Conservation (phyloP, 2,113 vertebrate species). For the Tyto alba region DNA sequence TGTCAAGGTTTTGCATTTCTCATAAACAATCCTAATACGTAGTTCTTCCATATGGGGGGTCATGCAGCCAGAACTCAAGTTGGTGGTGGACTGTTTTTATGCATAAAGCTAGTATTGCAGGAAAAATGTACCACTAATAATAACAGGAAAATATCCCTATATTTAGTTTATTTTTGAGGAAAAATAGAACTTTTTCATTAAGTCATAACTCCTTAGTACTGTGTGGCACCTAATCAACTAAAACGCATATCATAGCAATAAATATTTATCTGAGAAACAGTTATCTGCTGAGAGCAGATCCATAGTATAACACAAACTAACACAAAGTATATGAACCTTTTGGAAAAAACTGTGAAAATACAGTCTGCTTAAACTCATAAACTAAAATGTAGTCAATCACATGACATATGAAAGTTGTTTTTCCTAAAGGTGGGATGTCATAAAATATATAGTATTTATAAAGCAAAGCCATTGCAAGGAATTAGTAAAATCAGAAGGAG, state of each 20-base stretch:
- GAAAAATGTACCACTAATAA: background rate
- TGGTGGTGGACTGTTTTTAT: background rate
- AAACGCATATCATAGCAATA: conserved; percentile 23
- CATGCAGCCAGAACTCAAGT: background rate
- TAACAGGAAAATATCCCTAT: background rate
- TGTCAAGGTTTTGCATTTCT: background rate
- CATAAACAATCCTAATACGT: background rate
- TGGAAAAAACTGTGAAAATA: background rate
- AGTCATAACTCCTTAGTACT: background rate
- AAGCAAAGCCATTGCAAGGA: conserved; percentile 12
- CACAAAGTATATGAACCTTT: background rate
- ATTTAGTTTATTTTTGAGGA: conserved; percentile 27
- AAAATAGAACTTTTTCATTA: conserved; percentile 39
- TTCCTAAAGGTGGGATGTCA: conserved; percentile 34
- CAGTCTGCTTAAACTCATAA: background rate
- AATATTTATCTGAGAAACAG: conserved; percentile 39
- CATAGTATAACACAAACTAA: conserved; percentile 33
- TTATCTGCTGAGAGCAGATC: conserved; percentile 37
- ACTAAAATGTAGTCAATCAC: conserved; percentile 43
- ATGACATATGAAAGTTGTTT: conserved; percentile 33
- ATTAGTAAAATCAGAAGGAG: background rate
- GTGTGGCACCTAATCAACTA: conserved; percentile 11
- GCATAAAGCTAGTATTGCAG: background rate
- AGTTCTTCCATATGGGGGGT: background rate
- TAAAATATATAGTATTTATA: conserved; percentile 28